Percentiles rank a stretch among this genome's conserved stretches.
These are phyloP conservation scores for Agapornis canus DNA, from an alignment of 2,797 vertebrate genomes.

Conservation along the genomic window DNA sequence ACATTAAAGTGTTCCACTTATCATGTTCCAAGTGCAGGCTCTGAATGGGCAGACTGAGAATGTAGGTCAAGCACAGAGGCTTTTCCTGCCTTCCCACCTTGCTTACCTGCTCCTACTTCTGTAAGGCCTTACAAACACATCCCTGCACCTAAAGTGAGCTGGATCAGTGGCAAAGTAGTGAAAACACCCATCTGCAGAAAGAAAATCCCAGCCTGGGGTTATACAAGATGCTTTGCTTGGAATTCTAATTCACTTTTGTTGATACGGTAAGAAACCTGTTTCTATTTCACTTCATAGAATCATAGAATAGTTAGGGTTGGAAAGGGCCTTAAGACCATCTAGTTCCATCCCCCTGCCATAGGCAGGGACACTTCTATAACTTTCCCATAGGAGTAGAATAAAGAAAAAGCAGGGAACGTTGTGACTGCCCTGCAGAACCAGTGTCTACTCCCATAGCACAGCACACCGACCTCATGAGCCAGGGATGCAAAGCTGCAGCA, in stretches of 20 bases:
- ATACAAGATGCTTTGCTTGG: neutral
- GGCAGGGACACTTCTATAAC: neutral
- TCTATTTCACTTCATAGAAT: neutral
- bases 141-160: neutral
- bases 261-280: neutral
- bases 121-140: too few species aligned
- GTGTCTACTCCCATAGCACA: neutral
- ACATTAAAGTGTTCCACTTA: neutral
- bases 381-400: neutral
- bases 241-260: neutral
- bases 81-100: neutral
- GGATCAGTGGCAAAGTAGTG: neutral
- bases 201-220: too few species aligned
- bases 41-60: too few species aligned
- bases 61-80: neutral
- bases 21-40: rapidly evolving
- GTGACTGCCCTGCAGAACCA: neutral
- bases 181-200: neutral
- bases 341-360: too few species aligned
- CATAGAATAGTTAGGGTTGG: too few species aligned
- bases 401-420: neutral
- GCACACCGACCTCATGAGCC: neutral
- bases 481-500: neutral
- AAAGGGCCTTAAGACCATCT: too few species aligned
- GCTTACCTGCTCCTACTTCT: neutral